A percentile compares a stretch with the other conserved stretches of the same genome.
Evolutionary conservation across 2,797 vertebrate genomes (phyloP).

Genomic region (Hydrolagus colliei): DNA sequence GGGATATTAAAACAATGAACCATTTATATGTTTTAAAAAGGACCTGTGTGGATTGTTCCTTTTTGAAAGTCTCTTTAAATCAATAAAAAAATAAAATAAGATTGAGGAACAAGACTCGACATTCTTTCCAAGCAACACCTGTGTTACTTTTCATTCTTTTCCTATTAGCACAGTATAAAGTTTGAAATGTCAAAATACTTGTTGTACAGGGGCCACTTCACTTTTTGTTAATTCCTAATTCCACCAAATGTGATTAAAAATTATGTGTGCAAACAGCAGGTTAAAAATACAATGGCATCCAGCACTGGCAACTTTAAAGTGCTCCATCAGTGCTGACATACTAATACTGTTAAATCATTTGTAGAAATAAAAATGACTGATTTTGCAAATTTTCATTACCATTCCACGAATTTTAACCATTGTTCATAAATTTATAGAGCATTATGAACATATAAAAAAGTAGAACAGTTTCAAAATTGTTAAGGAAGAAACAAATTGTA

Average conservation of each 20-base stretch:
- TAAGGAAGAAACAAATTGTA: neutral
- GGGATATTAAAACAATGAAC: conserved; percentile 8
- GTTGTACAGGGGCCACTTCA: neutral
- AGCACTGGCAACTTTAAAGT: neutral
- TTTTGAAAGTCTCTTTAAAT: conserved; percentile 15
- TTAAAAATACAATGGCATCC: neutral
- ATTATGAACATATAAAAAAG: neutral
- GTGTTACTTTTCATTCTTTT: neutral
- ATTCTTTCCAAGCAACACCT: conserved; percentile 16
- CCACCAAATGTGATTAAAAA: neutral
- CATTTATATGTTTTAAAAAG: conserved; percentile 16
- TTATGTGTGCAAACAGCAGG: neutral
- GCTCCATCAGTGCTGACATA: neutral
- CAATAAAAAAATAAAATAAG: conserved; percentile 24
- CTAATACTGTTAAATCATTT: neutral
- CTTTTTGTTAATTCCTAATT: neutral
- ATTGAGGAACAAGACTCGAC: neutral
- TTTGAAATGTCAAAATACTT: neutral
- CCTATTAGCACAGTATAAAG: neutral
- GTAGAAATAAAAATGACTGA: neutral
- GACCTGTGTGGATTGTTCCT: neutral
- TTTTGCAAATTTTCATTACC: neutral
- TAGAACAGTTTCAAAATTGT: neutral
- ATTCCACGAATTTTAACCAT: neutral
- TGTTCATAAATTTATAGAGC: conserved; percentile 6